Evolutionary conservation across 2,888 invertebrate genomes (phyloP), one percentile per base, ranked within the genome.

Genomic region (Chrysodeixis includens): DNA sequence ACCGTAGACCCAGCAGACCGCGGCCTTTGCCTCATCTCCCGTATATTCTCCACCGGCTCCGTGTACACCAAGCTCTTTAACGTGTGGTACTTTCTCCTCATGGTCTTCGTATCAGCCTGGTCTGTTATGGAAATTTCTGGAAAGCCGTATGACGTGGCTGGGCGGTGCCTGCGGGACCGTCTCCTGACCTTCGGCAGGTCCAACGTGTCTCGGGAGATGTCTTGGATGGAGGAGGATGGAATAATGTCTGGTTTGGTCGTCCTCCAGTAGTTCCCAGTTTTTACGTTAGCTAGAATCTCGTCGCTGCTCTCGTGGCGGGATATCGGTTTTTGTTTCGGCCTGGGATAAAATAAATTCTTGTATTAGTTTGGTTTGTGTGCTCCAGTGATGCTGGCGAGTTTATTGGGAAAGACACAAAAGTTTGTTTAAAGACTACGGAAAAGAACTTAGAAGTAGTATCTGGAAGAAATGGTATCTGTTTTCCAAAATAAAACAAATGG

Each of bases 1-100:
- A 95, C 76, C 54, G 95, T 93, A 62, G 93, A 93, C 32, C 95
- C 94, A 18, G 94, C 94, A 69, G 95, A 95, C 74, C 93, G 78
- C 0, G 94, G 94, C 69, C 93, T 85, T 56, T 91, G 83, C 63
- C 92, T 86, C 84, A 94, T 71, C 78, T 93, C 93, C 60, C 87
- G 88, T 0, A 94, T 88, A 59, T 85, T 93, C 46, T 95, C 95
- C 68, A 93, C 93, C 0, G 92, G 92, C 22, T 94, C 95, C 0
- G 90, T 91, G 51, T 94, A 95, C 58, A 94, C 94, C 54, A 95
- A 71, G 70, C 92, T 95, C 77, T 88, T 88, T 56, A 89, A 49
- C 0, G 89, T 89, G 22, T 89, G 89, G 59, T 89, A 89, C 46
- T 89, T 89, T 26, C 83, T 71, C 54, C 86, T 86, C 84, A 88